Evolutionary conservation across 2,113 vertebrate genomes (phyloP).

Genomic region (Paramisgurnus dabryanus): DNA sequence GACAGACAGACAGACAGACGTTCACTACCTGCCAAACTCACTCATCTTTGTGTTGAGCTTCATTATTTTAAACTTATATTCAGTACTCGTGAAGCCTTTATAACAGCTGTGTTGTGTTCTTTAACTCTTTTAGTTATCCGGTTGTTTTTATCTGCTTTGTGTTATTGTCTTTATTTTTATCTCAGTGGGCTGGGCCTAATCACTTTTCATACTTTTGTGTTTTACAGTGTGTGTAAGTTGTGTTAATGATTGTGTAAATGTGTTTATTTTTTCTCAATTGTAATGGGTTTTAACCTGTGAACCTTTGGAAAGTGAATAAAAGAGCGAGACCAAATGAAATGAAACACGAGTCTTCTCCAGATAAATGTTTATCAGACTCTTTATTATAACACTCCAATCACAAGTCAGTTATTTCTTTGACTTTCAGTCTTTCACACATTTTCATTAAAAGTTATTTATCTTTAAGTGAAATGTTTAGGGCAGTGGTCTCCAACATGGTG

Average conservation of each 20-base stretch:
- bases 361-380: neutral
- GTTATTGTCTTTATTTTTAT: neutral
- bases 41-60: slow-evolving; percentile 42
- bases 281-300: slow-evolving; percentile 80
- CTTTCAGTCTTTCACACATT: too few species aligned
- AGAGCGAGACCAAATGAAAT: slow-evolving; percentile 77
- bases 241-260: too few species aligned
- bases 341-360: slow-evolving; percentile 54
- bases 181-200: slow-evolving; percentile 79
- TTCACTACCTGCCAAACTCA: too few species aligned
- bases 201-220: slow-evolving; percentile 65
- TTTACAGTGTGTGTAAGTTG: slow-evolving; percentile 48
- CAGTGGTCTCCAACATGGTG: too few species aligned
- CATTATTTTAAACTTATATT: slow-evolving; percentile 15
- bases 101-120: neutral
- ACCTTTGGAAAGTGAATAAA: slow-evolving; percentile 58
- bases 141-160: too few species aligned
- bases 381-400: too few species aligned
- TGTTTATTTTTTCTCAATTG: slow-evolving; percentile 69
- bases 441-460: too few species aligned
- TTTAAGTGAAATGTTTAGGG: too few species aligned
- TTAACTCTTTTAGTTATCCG: too few species aligned
- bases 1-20: too few species aligned
- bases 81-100: neutral
- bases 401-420: too few species aligned